Evolutionary conservation across 1,140 invertebrate genomes (phyloP).

Genomic region (Zaprionus ornatus): DNA sequence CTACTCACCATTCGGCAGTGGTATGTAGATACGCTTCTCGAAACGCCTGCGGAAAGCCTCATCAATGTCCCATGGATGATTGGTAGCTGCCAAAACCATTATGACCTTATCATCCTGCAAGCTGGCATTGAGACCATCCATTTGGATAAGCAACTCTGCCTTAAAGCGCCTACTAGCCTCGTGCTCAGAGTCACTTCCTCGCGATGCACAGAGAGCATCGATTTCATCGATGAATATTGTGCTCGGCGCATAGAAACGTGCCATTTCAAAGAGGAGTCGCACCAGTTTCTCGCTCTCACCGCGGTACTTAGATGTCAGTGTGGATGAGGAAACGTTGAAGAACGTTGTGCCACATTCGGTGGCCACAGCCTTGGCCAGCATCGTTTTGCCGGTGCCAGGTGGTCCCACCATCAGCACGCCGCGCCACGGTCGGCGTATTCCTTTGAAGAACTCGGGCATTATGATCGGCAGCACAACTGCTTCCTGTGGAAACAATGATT

Average conservation of each 20-base stretch:
- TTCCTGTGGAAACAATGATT: constrained; percentile 89
- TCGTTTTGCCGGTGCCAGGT: constrained; percentile 98
- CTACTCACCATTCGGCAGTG: constrained; percentile 92
- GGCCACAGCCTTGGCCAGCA: constrained; percentile 99
- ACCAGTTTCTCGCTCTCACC: constrained; percentile 99
- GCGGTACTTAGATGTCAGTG: constrained; percentile 98
- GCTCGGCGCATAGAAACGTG: constrained; percentile 98
- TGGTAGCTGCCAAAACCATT: constrained; percentile 99
- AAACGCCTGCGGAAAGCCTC: constrained; percentile 97
- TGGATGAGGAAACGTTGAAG: constrained; percentile 99
- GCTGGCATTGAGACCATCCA: constrained; percentile 93
- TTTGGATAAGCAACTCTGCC: constrained; percentile 98
- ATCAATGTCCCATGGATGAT: constrained; percentile 99
- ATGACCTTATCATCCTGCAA: constrained; percentile 90
- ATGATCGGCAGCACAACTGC: constrained; percentile 98
- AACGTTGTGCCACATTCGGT: constrained; percentile 99
- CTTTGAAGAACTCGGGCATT: constrained; percentile 99
- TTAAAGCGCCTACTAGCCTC: constrained; percentile 99
- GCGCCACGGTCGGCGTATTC: constrained; percentile 94
- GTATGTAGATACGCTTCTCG: constrained; percentile 99
- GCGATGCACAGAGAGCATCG: constrained; percentile 97
- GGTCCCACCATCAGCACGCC: constrained; percentile 88
- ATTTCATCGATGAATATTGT: constrained; percentile 99
- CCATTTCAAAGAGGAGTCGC: constrained; percentile 99
- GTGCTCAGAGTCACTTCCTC: constrained; percentile 98